Base-by-base conservation (phyloP, 2,888 invertebrate species). In the Pilophorus perplexus region DNA sequence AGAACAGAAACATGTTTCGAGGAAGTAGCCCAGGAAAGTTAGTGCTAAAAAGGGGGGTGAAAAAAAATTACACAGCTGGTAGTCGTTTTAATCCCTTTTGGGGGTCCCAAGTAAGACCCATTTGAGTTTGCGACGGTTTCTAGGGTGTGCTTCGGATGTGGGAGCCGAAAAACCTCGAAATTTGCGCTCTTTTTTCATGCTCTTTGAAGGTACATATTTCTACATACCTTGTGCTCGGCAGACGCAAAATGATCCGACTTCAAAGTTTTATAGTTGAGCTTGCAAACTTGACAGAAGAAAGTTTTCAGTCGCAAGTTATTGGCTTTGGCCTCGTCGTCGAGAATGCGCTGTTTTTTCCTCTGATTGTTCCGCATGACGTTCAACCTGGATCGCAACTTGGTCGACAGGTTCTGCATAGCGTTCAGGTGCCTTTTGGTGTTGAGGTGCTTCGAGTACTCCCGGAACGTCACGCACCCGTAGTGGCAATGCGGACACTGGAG, bases 331-430 rank as follows among this genome's bases (percentile, higher is more conserved):
- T 79, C 69, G 3, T 77, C 85, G 77, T 92, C 91, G 67, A 90
- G 81, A 72, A 87, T 85, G 59, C 88, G 84, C 77, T 91, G 91
- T 3, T 88, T 86, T 59, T 85, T 86, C 66, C 92, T 84, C 76
- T 92, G 91, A 0, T 87, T 83, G 68, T 86, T 83, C 66, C 92
- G 84, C 87, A 92, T 88, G 72, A 87, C 85, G 69, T 86, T 81
- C 72, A 90, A 77, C 74, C 87, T 85, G 59, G 85, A 83, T 75
- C 88, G 87, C 76, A 89, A 88, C 8, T 86, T 85, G 59, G 86
- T 80, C 14, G 89, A 87, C 72, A 90, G 84, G 46, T 82, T 83
- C 64, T 85, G 81, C 87, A 91, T 87, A 0, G 87, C 84, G 22
- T 84, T 80, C 73, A 86, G 84, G 76, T 91, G 91, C 70, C 82